A percentile compares a stretch with the other conserved stretches of the same genome.
These are phyloP conservation scores for Dione vanillae DNA, from an alignment of 2,888 invertebrate genomes.

Conservation along the genomic window DNA sequence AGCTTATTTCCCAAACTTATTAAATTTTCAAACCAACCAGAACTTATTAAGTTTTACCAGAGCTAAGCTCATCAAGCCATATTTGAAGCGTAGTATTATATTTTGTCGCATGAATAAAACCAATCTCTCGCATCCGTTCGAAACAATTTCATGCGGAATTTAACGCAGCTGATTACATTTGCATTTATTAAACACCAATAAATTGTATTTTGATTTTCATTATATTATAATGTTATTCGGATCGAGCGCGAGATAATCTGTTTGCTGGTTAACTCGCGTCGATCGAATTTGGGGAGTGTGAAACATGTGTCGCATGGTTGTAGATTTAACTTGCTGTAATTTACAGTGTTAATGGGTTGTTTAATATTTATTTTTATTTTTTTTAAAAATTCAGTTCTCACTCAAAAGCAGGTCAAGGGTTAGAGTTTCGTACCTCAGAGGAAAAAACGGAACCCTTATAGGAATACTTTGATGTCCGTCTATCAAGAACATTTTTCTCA, in stretches of 20 bases:
- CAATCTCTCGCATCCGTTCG: constrained; percentile 43
- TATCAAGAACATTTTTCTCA: no score
- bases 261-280: constrained; percentile 10
- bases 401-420: no score
- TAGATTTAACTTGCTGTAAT: constrained; percentile 1
- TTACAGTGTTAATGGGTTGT: no score
- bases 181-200: constrained; percentile 56
- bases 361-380: not conserved
- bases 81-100: not conserved
- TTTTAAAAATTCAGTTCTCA: no score
- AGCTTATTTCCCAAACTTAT: no score
- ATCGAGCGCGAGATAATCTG: constrained; percentile 24
- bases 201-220: constrained; percentile 54
- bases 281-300: not conserved
- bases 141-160: constrained; percentile 55
- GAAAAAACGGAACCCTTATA: no score
- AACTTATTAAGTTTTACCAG: not conserved
- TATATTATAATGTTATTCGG: constrained; percentile 27
- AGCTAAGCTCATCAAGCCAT: not conserved
- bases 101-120: not conserved
- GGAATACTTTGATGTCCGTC: no score
- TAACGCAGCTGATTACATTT: constrained; percentile 56
- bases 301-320: not conserved
- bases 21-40: no score
- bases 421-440: no score